phyloP scores from a whole-genome alignment of 2,113 vertebrate species.

The Picathartes gymnocephalus region DNA sequence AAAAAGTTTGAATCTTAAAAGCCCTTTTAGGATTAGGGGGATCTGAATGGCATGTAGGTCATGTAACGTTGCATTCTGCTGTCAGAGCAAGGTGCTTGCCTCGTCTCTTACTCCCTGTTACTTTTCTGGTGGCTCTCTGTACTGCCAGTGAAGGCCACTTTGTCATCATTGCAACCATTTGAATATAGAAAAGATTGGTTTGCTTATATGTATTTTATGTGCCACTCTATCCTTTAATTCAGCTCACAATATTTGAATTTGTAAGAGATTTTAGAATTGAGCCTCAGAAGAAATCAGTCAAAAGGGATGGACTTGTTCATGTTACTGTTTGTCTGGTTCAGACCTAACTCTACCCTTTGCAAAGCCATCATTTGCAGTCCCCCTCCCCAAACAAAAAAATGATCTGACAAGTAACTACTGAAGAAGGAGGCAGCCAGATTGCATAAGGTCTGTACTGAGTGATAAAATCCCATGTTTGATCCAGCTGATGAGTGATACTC shows the following conservation, averaged over 20 bases:
- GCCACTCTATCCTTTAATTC: background rate
- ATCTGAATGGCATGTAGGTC: background rate
- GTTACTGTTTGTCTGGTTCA: background rate
- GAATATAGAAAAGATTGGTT: background rate
- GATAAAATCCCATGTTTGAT: background rate
- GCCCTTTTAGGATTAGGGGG: background rate
- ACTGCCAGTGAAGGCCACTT: background rate
- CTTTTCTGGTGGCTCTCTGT: background rate
- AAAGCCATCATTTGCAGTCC: background rate
- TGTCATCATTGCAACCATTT: background rate
- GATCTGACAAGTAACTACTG: background rate
- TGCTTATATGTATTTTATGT: background rate
- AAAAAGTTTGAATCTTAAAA: background rate
- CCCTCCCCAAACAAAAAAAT: background rate
- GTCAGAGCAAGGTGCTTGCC: background rate
- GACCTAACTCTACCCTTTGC: background rate
- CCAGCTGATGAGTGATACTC: background rate
- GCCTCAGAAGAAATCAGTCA: background rate
- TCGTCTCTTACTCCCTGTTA: background rate
- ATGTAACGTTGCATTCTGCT: background rate
- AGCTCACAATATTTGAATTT: background rate
- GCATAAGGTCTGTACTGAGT: background rate
- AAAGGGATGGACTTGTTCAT: fast-evolving
- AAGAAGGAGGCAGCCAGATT: background rate
- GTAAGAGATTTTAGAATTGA: background rate